phyloP scores from a whole-genome alignment of 2,797 vertebrate genomes.

The Poecile montanus region DNA sequence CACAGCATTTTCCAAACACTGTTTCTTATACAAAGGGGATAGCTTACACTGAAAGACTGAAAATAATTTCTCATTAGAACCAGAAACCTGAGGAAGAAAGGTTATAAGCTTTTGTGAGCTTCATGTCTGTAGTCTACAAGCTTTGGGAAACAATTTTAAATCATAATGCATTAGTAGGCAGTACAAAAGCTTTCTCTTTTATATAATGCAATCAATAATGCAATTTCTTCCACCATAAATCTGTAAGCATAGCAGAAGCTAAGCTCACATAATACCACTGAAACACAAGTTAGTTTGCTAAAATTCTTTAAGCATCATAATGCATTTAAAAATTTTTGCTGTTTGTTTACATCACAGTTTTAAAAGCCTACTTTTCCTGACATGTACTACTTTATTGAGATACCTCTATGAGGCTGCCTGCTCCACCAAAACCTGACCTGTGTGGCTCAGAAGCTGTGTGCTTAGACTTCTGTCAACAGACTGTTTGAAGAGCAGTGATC shows the following conservation, averaged over 20 bases:
- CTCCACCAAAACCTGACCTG: background rate
- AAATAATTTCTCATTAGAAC: conserved; percentile 49
- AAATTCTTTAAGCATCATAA: background rate
- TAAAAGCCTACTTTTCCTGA: background rate
- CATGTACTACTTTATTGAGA: background rate
- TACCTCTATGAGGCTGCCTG: background rate
- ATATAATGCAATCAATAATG: conserved; percentile 42
- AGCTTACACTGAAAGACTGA: conserved; percentile 4
- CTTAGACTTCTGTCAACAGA: conserved; percentile 7
- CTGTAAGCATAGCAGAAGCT: background rate
- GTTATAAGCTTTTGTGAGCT: conserved; percentile 22
- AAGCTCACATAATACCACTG: background rate
- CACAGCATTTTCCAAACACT: conserved; percentile 31
- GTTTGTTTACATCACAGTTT: background rate
- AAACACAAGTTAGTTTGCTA: background rate
- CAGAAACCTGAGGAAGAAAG: conserved; percentile 57
- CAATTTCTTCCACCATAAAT: conserved; percentile 27
- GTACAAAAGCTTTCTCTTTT: conserved; percentile 20
- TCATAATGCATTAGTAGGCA: conserved; percentile 22
- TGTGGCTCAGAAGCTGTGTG: background rate
- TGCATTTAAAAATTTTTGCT: background rate
- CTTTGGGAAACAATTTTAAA: conserved; percentile 51
- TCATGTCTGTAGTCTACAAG: background rate
- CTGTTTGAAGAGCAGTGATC: background rate
- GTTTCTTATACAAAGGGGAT: conserved; percentile 20